phyloP scores from a whole-genome alignment of 2,888 invertebrate species.

The Cryptocheilus praepositus region DNA sequence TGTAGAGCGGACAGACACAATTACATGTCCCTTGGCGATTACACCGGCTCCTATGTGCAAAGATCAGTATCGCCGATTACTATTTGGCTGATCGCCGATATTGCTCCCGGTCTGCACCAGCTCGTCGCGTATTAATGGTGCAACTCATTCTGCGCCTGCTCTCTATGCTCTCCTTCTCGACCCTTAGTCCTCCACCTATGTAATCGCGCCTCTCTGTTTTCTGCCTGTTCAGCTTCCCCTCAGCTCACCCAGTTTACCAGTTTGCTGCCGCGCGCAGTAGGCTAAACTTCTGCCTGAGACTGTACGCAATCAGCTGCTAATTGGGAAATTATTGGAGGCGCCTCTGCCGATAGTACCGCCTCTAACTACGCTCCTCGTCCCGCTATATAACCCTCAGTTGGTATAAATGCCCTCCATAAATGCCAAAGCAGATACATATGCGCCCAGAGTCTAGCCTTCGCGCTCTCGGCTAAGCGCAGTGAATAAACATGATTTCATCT shows the following conservation, averaged over 20 bases:
- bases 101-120: slow-evolving; percentile 49
- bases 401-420: slow-evolving; percentile 57
- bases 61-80: slow-evolving; percentile 54
- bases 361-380: slow-evolving; percentile 49
- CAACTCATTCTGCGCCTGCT: slow-evolving; percentile 23
- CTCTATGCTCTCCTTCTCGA: slow-evolving; percentile 4
- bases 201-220: slow-evolving; percentile 10
- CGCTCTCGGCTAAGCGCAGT: background rate
- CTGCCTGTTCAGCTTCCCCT: background rate
- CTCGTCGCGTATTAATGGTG: slow-evolving; percentile 54
- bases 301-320: slow-evolving; percentile 71
- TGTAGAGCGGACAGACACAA: too few relatives aligned
- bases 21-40: too few relatives aligned
- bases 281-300: slow-evolving; percentile 49
- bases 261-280: slow-evolving; percentile 43
- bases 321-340: slow-evolving; percentile 71
- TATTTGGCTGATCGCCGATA: slow-evolving; percentile 56
- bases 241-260: slow-evolving; percentile 8
- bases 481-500: background rate
- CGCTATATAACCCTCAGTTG: slow-evolving; percentile 40
- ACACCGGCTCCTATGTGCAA: slow-evolving; percentile 23
- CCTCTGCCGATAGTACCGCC: slow-evolving; percentile 54
- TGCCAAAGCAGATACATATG: slow-evolving; percentile 46
- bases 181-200: slow-evolving; percentile 10
- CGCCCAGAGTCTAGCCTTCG: background rate